Conservation (phyloP, 2,888 invertebrate species). For the Macrophya alboannulata region DNA sequence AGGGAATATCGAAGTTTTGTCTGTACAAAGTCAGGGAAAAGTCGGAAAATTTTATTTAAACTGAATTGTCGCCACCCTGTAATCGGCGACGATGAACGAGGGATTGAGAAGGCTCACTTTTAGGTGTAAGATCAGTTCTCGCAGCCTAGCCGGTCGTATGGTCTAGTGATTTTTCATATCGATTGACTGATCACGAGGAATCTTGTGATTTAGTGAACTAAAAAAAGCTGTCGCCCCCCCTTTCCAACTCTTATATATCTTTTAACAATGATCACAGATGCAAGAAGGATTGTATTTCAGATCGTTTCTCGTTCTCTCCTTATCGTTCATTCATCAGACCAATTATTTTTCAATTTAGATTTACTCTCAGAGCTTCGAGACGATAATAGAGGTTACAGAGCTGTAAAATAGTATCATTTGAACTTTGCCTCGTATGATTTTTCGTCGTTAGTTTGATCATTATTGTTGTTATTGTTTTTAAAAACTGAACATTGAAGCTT, state of each 20-base stretch:
- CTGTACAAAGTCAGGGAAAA: too few relatives aligned
- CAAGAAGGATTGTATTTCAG: background rate
- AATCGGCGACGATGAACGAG: background rate
- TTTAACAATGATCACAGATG: background rate
- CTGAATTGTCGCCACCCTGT: too few relatives aligned
- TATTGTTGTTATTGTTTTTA: background rate
- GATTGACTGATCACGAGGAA: constrained; percentile 42
- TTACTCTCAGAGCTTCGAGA: constrained; percentile 2
- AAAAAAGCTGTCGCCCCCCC: background rate
- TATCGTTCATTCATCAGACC: background rate
- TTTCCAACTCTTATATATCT: background rate
- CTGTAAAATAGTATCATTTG: constrained; percentile 26
- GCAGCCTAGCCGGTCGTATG: background rate
- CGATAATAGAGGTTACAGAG: constrained; percentile 15
- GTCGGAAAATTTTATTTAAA: too few relatives aligned
- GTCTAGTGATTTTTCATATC: constrained; percentile 14
- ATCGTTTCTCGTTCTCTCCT: background rate
- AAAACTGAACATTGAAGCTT: background rate
- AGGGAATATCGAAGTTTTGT: too few relatives aligned
- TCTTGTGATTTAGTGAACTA: background rate
- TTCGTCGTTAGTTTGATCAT: background rate
- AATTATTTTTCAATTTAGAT: constrained; percentile 3
- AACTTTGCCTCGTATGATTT: constrained; percentile 26
- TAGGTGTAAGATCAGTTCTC: constrained; percentile 21
- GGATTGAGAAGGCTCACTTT: background rate